Base-by-base conservation (phyloP, 2,888 invertebrate species). In the Drosophila niveifrons region DNA sequence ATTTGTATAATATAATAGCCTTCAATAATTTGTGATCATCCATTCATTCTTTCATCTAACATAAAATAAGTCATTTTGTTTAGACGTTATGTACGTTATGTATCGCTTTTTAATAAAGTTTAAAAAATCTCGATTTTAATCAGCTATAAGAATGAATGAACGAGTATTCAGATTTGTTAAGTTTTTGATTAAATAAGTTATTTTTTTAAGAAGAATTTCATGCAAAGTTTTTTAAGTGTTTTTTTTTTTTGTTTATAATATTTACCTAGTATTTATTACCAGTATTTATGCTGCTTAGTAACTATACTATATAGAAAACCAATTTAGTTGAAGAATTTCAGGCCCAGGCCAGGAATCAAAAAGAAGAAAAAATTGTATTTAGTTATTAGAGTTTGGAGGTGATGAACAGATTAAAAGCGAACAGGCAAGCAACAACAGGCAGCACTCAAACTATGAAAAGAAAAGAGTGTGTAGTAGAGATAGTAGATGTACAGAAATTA, bases 391-490 rank as follows among this genome's bases (percentile, higher is more conserved):
- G 28, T 52, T 57, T 7, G 13, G 48, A 48, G 50, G 58, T 65
- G 71, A 74, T 67, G 79, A 89, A 78, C 90, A 89, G 89, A 88
- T 72, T 50, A 58, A 75, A 88, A 88, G 89, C 90, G 90, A 88
- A 90, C 90, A 90, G 90, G 86, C 90, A 90, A 86, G 90, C 90
- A 90, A 87, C 89, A 88, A 86, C 83, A 87, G 80, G 81, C 89
- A 88, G 80, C 77, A 79, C 83, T 73, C 83, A 73, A 80, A 81
- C 77, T 70, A 64, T 51, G 59, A 58, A 50, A 65, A 65, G 62
- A 57, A 29, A 39, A 66, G 62, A 44, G 29, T 52, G 13, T 61
- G n/a, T 63, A 70, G 53, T n/a, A n/a, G n/a, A n/a, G n/a, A n/a
- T n/a, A n/a, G n/a, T n/a, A 46, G 28, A 9, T 51, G 36, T 63